A percentile compares a stretch with the other conserved stretches of the same genome.
phyloP scores from a whole-genome alignment of 2,888 invertebrate species.

The Lymantria dispar region DNA sequence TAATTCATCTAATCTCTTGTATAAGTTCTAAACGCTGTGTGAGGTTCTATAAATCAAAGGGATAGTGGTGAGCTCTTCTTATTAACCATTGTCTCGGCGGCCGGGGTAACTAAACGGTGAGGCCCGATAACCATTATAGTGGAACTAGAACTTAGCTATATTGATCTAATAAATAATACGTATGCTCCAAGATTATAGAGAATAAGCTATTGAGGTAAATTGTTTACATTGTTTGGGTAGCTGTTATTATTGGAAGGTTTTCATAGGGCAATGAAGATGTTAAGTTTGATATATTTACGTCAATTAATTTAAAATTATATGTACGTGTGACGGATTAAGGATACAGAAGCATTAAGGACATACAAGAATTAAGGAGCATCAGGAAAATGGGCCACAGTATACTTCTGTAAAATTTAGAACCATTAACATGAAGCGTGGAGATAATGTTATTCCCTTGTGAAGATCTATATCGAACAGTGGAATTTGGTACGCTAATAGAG shows the following conservation, averaged over 20 bases:
- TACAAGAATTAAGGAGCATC: no score
- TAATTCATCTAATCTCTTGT: constrained; percentile 64
- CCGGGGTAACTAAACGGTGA: constrained; percentile 73
- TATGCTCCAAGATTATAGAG: constrained; percentile 60
- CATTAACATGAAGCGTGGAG: no score
- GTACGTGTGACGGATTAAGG: no score
- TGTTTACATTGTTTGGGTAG: constrained; percentile 32
- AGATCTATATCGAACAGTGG: no score
- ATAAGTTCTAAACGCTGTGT: constrained; percentile 30
- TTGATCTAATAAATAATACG: constrained; percentile 77
- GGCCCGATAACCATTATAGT: constrained; percentile 71
- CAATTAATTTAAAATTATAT: not conserved
- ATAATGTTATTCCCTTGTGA: no score
- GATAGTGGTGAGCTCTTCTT: constrained; percentile 75
- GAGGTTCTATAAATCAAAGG: constrained; percentile 69
- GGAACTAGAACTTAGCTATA: constrained; percentile 65
- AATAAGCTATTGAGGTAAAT: constrained; percentile 55
- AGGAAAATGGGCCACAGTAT: no score
- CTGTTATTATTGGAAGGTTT: constrained; percentile 3
- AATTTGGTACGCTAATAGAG: no score
- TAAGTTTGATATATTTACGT: not conserved
- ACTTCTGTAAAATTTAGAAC: no score
- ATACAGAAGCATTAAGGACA: no score
- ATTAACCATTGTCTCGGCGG: constrained; percentile 76
- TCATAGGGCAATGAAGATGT: not conserved